Percentiles rank a stretch among this genome's conserved stretches.
Conservation (phyloP, 1,140 invertebrate genomes). For the Cyclina sinensis region DNA sequence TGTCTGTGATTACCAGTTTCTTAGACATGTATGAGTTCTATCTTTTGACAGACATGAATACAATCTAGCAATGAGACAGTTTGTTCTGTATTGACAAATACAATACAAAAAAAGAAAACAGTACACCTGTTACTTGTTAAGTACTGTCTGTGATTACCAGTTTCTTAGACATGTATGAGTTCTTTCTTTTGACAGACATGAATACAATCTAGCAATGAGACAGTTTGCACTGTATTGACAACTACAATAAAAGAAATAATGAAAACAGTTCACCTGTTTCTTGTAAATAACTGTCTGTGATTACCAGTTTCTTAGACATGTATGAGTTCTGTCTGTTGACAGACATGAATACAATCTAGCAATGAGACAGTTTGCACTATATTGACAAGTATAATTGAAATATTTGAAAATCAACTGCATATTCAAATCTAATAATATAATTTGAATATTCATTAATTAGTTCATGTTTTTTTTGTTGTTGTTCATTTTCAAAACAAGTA, state of each 20-base stretch:
- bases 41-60: not conserved
- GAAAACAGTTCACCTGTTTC: not conserved
- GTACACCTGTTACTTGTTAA: not conserved
- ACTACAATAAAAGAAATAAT: not conserved
- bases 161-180: not conserved
- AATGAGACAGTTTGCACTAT: constrained; percentile 4
- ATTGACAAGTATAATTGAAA: no score
- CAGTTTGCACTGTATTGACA: not conserved
- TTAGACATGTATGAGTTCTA: not conserved
- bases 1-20: not conserved
- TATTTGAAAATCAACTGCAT: no score
- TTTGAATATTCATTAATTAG: no score
- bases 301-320: not conserved
- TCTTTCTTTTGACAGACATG: not conserved
- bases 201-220: not conserved
- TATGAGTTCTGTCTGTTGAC: not conserved
- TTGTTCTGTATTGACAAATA: no score
- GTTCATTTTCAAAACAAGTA: no score
- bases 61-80: no score
- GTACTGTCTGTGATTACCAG: not conserved
- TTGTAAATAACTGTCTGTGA: not conserved
- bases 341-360: not conserved
- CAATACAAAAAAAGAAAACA: no score
- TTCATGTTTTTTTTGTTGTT: no score
- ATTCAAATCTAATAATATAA: no score